A percentile compares a stretch with the other conserved stretches of the same genome.
Evolutionary conservation across 2,113 vertebrate species (phyloP).

Genomic region (Etheostoma cragini): DNA sequence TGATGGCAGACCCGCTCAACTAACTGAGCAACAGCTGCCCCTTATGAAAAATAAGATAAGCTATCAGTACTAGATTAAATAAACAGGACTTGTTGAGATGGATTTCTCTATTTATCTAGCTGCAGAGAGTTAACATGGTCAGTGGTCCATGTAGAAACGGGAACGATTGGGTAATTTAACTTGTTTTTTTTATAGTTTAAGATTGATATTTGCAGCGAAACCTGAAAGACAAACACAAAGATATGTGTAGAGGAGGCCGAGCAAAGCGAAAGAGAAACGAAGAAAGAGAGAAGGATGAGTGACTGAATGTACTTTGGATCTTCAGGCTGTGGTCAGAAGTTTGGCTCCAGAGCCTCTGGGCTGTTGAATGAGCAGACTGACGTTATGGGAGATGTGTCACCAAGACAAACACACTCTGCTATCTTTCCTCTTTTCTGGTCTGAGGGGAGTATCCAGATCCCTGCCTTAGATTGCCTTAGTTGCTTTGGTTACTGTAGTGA

Average conservation of each 20-base stretch:
- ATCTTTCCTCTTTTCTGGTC: constrained; percentile 35
- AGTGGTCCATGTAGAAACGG: neutral
- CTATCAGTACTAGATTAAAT: constrained; percentile 2
- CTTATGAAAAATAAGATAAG: constrained; percentile 11
- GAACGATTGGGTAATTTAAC: neutral
- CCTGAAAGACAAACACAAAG: neutral
- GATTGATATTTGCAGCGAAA: neutral
- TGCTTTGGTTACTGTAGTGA: neutral
- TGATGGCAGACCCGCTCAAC: neutral
- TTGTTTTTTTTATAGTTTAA: neutral
- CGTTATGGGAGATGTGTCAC: constrained; percentile 37
- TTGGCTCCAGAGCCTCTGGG: constrained; percentile 8
- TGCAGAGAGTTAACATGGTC: neutral
- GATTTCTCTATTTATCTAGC: neutral
- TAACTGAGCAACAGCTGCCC: constrained; percentile 1
- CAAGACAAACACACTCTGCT: constrained; percentile 34
- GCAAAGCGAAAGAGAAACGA: neutral
- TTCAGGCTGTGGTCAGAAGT: constrained; percentile 13
- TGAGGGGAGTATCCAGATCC: constrained; percentile 15
- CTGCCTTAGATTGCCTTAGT: too few relatives aligned
- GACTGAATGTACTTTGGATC: neutral
- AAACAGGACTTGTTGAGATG: constrained; percentile 3
- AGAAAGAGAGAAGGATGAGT: neutral
- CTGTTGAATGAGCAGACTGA: constrained; percentile 31
- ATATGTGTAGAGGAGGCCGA: neutral